phyloP scores from a whole-genome alignment of 2,888 invertebrate species.

The Scaptomyza reducta region DNA sequence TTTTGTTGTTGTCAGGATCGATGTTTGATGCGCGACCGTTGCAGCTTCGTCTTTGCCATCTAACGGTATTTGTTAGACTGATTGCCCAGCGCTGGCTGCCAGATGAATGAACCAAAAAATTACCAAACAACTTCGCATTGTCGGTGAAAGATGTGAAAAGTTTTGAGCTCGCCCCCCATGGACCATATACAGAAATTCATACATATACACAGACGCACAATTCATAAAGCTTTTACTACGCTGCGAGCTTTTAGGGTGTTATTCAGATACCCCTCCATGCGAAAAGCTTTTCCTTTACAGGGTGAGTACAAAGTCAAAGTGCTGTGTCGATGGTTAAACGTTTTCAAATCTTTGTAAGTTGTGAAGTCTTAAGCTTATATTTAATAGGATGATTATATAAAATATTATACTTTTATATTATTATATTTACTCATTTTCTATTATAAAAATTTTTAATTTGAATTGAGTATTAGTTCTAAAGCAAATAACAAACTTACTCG shows the following conservation, averaged over 20 bases:
- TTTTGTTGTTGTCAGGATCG: slow-evolving; percentile 18
- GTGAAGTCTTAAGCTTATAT: neutral
- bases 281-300: slow-evolving; percentile 13
- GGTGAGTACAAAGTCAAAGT: slow-evolving; percentile 32
- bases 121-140: slow-evolving; percentile 69
- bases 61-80: slow-evolving; percentile 73
- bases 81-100: slow-evolving; percentile 43
- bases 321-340: slow-evolving; percentile 24
- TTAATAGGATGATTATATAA: neutral
- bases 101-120: slow-evolving; percentile 75
- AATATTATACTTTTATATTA: too few relatives aligned
- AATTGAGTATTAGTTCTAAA: too few relatives aligned
- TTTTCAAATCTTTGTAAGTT: neutral
- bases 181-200: slow-evolving; percentile 43
- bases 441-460: too few relatives aligned
- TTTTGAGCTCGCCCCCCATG: slow-evolving; percentile 54
- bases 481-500: too few relatives aligned
- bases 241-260: slow-evolving; percentile 52
- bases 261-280: slow-evolving; percentile 14
- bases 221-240: slow-evolving; percentile 68
- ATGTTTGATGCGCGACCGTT: slow-evolving; percentile 35
- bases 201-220: slow-evolving; percentile 19
- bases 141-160: slow-evolving; percentile 64
- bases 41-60: slow-evolving; percentile 58
- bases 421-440: too few relatives aligned